A percentile compares a stretch with the other conserved stretches of the same genome.
These are phyloP conservation scores for Caenorhabditis sp. DNA, from an alignment of 2,888 invertebrate genomes.

Conservation along the genomic window DNA sequence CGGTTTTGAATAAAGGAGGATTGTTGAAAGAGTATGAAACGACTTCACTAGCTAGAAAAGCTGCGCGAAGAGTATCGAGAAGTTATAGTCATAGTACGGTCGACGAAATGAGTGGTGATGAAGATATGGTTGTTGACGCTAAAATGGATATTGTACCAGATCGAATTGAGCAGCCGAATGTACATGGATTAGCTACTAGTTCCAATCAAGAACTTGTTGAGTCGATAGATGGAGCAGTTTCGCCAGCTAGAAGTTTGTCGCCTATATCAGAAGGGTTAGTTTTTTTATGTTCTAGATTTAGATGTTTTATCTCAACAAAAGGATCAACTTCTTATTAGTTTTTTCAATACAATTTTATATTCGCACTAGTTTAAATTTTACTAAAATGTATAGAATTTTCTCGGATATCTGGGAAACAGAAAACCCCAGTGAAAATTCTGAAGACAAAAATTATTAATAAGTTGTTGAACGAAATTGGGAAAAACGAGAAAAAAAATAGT, in stretches of 20 bases:
- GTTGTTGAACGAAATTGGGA: too few species aligned
- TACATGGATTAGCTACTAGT: neutral
- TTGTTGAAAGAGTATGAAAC: conserved; percentile 35
- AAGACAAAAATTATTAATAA: too few species aligned
- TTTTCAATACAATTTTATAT: too few species aligned
- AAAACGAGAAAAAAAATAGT: too few species aligned
- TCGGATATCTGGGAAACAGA: too few species aligned
- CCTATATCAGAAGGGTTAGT: neutral
- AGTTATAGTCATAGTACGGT: conserved; percentile 58
- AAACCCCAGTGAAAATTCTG: neutral
- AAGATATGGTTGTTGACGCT: conserved; percentile 44
- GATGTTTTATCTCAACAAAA: too few species aligned
- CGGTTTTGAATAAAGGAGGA: conserved; percentile 39
- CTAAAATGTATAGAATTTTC: too few species aligned
- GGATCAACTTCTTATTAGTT: neutral
- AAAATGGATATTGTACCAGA: conserved; percentile 18
- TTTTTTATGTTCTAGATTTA: too few species aligned
- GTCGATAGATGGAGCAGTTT: neutral
- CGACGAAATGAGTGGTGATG: conserved; percentile 54
- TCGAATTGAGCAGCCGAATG: conserved; percentile 3
- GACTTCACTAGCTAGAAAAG: conserved; percentile 74
- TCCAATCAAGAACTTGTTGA: conserved; percentile 5
- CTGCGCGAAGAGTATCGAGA: conserved; percentile 35
- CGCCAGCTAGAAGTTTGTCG: neutral
- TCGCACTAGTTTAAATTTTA: too few species aligned